phyloP scores from a whole-genome alignment of 2,888 invertebrate genomes.

The Limnephilus marmoratus region DNA sequence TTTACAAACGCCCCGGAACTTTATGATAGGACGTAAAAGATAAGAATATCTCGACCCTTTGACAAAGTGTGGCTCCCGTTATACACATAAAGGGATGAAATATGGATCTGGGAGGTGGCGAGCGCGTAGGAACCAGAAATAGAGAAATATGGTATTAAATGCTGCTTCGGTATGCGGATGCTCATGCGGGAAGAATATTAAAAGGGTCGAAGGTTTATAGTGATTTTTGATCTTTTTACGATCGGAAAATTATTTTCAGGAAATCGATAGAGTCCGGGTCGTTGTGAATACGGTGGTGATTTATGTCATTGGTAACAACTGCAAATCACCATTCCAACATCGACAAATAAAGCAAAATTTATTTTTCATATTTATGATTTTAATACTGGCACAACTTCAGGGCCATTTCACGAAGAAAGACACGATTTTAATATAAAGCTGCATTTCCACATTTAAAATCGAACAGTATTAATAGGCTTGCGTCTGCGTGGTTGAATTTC shows the following conservation, averaged over 20 bases:
- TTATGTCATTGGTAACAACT: neutral
- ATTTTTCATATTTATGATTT: too few species aligned
- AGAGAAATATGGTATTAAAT: conserved; percentile 42
- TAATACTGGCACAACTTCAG: too few species aligned
- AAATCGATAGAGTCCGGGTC: neutral
- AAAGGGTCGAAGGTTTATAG: conserved; percentile 12
- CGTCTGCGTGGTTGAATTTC: too few species aligned
- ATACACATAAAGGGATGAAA: conserved; percentile 41
- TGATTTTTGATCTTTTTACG: conserved; percentile 8
- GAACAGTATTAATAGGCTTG: too few species aligned
- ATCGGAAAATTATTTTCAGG: conserved; percentile 2
- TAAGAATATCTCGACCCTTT: conserved; percentile 63
- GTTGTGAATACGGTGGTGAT: neutral
- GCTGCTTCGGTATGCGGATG: conserved; percentile 20
- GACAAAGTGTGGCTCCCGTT: conserved; percentile 61
- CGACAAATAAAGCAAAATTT: neutral
- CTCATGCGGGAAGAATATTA: conserved; percentile 10
- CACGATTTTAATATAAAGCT: too few species aligned
- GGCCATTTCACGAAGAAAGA: too few species aligned
- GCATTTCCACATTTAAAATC: too few species aligned
- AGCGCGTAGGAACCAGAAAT: conserved; percentile 26
- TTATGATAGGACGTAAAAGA: conserved; percentile 65
- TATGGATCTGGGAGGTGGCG: conserved; percentile 4
- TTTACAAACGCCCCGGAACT: conserved; percentile 63
- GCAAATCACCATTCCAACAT: neutral